Base-by-base conservation (phyloP, 1,140 invertebrate species). In the Calephelis virginiensis region DNA sequence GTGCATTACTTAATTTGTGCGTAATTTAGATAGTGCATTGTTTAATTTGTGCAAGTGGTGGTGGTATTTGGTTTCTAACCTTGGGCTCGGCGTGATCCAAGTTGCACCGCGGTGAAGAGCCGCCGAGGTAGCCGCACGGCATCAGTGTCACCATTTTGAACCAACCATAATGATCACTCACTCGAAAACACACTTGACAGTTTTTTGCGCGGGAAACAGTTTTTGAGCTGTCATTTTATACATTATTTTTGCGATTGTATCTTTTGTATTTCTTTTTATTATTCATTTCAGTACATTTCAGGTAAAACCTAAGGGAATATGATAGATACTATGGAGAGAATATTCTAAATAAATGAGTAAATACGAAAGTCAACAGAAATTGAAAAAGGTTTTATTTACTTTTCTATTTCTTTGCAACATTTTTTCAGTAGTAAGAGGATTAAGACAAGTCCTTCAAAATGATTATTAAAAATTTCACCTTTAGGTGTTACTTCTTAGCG, bases 41-140 rank as follows among this genome's bases (percentile, higher is more conserved):
- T 8, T 37, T 47, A 63, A 40, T 43, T 43, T 38, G 50, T 17
- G 40, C 37, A 37, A 53, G 63, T 50, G 38, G 40, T 13, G 12
- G 50, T 53, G 38, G 38, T 61, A 14, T 45, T 53, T 53, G 60
- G 17, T 69, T 63, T 72, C 81, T 89, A 76, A 89, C 88, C 88
- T 91, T 91, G 62, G 88, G 86, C 69, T 91, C 88, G 70, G 82
- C 74, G 82, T 89, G 85, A 48, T 89, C 86, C 80, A 91, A 75
- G 75, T 82, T 85, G 88, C 86, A 91, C 70, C 86, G 80, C 78
- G 88, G 85, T 40, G 86, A 88, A 47, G 82, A 76, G 64, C 85
- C 84, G 72, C 88, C 83, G 78, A 91, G 88, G 84, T 85, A 91
- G 77, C 81, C 83, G 79, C 88, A 91, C 84, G 88, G 88, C 88